Conservation (phyloP, 2,113 vertebrate species). For the western clawed frog (Xenopus tropicalis) region UCB_Xtro_10.0 CM004445.2:127162501-127163000, state of each 20-base stretch:
- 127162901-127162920: slow-evolving; percentile 42
- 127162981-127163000: too few species aligned
- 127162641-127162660: neutral
- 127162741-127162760: too few species aligned
- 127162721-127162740: neutral
- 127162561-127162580: too few species aligned
- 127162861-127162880: fast-evolving
- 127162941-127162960: too few species aligned
- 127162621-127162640: slow-evolving; percentile 20
- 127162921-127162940: too few species aligned
- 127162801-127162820: slow-evolving; percentile 36
- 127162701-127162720: slow-evolving; percentile 45
- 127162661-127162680: slow-evolving; percentile 1
- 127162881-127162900: neutral
- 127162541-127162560: too few species aligned
- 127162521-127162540: too few species aligned
- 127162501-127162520: too few species aligned
- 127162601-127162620: too few species aligned
- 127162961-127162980: too few species aligned
- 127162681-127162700: slow-evolving; percentile 36
- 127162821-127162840: slow-evolving; percentile 40
- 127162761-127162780: too few species aligned
- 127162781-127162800: slow-evolving; percentile 7
- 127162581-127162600: too few species aligned
- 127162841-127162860: slow-evolving; percentile 45